phyloP scores from a whole-genome alignment of 64 coral and sea anemone species.

The Dendrophyllia cribrosa region DNA sequence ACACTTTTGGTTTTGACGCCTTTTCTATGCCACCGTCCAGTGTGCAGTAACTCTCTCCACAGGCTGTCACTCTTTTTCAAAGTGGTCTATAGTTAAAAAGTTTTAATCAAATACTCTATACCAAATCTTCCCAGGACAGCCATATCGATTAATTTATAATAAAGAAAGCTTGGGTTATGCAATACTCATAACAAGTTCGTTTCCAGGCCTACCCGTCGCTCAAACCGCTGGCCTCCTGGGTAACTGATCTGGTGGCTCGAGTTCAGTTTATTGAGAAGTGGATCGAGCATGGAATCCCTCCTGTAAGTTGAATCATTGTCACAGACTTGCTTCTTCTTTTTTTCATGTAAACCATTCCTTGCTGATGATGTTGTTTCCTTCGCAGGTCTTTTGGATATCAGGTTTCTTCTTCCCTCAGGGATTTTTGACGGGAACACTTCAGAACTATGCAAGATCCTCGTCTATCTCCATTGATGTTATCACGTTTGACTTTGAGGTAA shows the following conservation, averaged over 20 bases:
- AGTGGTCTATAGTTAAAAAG: no score
- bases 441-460: slow-evolving; percentile 91
- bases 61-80: no score
- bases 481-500: slow-evolving; percentile 98
- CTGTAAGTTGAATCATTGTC: slow-evolving; percentile 65
- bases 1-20: no score
- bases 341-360: background rate
- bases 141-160: no score
- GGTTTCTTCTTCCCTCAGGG: slow-evolving; percentile 99
- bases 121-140: no score
- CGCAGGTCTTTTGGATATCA: slow-evolving; percentile 97
- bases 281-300: slow-evolving; percentile 96
- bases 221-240: slow-evolving; percentile 98
- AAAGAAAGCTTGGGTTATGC: no score
- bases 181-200: background rate
- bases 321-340: background rate
- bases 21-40: no score
- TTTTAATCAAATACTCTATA: no score
- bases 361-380: background rate
- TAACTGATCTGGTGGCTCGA: slow-evolving; percentile 92
- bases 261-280: slow-evolving; percentile 96
- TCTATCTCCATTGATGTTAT: slow-evolving; percentile 98
- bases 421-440: slow-evolving; percentile 96
- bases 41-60: no score
- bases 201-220: slow-evolving; percentile 95